Evolutionary conservation across 2,797 vertebrate genomes (phyloP).

Genomic region (Discoglossus pictus): DNA sequence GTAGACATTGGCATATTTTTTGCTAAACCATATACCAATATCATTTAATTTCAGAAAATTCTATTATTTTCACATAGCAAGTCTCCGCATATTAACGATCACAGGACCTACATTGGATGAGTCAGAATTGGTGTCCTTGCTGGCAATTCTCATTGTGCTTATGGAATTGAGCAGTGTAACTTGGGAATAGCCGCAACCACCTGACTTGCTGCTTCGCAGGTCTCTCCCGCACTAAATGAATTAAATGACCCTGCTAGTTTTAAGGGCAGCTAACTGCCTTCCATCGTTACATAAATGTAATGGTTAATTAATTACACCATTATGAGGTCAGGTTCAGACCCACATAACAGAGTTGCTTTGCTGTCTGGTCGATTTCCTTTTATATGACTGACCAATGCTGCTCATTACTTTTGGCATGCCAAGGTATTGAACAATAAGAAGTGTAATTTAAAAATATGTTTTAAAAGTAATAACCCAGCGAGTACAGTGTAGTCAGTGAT

Average conservation of each 20-base stretch:
- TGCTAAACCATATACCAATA: too few species aligned
- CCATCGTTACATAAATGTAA: constrained; percentile 34
- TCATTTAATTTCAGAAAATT: too few species aligned
- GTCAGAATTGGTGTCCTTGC: too few species aligned
- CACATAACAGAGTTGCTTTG: constrained; percentile 35
- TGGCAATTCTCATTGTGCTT: too few species aligned
- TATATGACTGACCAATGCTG: constrained; percentile 27
- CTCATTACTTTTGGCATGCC: constrained; percentile 37
- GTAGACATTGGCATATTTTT: too few species aligned
- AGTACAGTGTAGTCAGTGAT: too few species aligned
- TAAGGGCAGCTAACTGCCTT: constrained; percentile 26
- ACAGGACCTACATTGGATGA: too few species aligned
- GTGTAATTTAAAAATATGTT: constrained; percentile 24
- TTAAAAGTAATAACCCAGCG: constrained; percentile 31
- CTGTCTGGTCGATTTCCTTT: constrained; percentile 38
- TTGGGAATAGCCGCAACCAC: too few species aligned
- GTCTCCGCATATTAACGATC: too few species aligned
- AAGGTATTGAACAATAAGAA: constrained; percentile 17
- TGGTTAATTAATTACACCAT: constrained; percentile 47
- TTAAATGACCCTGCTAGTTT: constrained; percentile 33
- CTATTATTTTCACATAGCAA: too few species aligned
- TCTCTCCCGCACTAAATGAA: constrained; percentile 12
- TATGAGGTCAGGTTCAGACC: constrained; percentile 38
- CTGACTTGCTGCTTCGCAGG: constrained; percentile 1
- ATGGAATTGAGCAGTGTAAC: too few species aligned